A percentile compares a stretch with the other conserved stretches of the same genome.
These are phyloP conservation scores for Apodemus sylvaticus DNA, from an alignment of 2,113 vertebrate species.

Conservation along the genomic window DNA sequence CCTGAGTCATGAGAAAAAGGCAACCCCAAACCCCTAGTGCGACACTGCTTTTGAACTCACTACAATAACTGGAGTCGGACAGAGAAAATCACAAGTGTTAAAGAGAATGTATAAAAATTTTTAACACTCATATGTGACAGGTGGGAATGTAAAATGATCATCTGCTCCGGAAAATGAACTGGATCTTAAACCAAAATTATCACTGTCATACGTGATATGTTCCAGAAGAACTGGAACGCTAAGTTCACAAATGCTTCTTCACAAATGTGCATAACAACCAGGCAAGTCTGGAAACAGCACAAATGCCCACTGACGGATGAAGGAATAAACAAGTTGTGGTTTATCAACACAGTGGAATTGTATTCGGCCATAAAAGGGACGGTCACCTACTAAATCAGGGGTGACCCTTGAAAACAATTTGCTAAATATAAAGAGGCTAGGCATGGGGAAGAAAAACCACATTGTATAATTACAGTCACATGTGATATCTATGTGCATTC, in stretches of 20 bases:
- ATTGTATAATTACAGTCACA: background rate
- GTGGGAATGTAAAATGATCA: background rate
- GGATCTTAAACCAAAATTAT: background rate
- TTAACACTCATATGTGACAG: background rate
- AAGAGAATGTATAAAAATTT: background rate
- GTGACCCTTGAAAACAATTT: background rate
- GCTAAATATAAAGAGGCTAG: background rate
- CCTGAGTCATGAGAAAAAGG: background rate
- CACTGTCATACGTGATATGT: background rate
- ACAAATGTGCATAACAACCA: background rate
- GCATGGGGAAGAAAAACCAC: background rate
- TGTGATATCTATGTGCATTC: background rate
- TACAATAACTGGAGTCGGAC: background rate
- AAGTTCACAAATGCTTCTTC: constrained; percentile 7
- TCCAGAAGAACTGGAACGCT: background rate
- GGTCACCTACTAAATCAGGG: background rate
- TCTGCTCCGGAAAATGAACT: constrained; percentile 10
- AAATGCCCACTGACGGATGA: background rate
- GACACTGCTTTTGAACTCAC: background rate
- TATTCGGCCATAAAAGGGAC: background rate
- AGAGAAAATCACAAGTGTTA: background rate
- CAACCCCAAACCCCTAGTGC: background rate
- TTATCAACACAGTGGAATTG: background rate
- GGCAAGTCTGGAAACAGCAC: constrained; percentile 21
- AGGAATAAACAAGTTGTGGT: background rate